Evolutionary conservation across 1,140 invertebrate genomes (phyloP), one percentile per base, ranked within the genome.

Genomic region (Bombus fervidus): DNA sequence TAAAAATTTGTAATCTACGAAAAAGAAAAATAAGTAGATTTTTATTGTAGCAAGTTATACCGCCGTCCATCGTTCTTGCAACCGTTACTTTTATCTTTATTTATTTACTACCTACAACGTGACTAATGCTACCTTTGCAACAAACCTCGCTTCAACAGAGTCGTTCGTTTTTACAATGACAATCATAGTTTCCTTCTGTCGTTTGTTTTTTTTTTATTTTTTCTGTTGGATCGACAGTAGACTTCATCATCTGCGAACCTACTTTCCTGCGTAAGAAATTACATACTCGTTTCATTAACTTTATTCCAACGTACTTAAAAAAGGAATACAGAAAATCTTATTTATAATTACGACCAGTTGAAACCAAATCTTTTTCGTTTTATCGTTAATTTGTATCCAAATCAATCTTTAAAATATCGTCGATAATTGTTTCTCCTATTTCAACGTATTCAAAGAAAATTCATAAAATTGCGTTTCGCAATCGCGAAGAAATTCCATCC

Each of bases 31-130:
- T 10, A 25, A n/a, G 8, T 37, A 39, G 74, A 76, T 43, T 76
- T 76, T 78, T 78, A 76, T 76, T 57, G 74, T 28, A 0, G 12
- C 74, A 15, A 31, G 53, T 62, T 68, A 43, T 57, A 28, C n/a
- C 12, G 3, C 28, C 3, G n/a, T 66, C 10, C 41, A 34, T n/a
- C 53, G 34, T 62, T 37, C 37, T 39, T 22, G 37, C 28, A 39
- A 34, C 64, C 25, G n/a, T 80, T 79, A 79, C 6, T 66, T 80
- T 80, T 80, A 80, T 80, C 78, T 71, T 28, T 47, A 80, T 41
- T 80, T 53, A 53, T 80, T 80, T 80, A 69, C 43, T 37, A 31
- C 43, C 10, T 13, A n/a, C 59, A 37, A 10, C 41, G 25, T 69
- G 41, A 68, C 31, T 80, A 69, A 68, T 25, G 39, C 71, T 15